These are phyloP conservation scores for Scortum barcoo DNA, from an alignment of 2,113 vertebrate species.

Conservation along the genomic window DNA sequence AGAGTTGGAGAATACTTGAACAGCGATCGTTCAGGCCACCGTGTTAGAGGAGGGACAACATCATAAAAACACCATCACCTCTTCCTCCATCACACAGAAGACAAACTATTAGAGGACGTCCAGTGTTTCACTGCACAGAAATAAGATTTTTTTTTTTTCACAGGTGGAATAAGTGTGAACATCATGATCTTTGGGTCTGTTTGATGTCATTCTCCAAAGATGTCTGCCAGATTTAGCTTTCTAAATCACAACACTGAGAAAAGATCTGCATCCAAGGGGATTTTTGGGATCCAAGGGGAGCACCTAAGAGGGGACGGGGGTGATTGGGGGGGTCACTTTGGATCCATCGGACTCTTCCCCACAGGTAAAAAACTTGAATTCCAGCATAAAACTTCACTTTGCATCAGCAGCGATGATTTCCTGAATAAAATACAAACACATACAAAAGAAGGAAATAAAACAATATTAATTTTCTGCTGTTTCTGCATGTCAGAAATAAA, in stretches of 20 bases:
- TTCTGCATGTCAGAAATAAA: background rate
- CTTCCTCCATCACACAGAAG: background rate
- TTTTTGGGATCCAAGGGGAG: no score
- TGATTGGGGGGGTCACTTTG: no score
- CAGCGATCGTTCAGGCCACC: background rate
- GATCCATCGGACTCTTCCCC: conserved; percentile 8
- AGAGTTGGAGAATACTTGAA: background rate
- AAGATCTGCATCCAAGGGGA: background rate
- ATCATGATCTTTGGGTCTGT: background rate
- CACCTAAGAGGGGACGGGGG: no score
- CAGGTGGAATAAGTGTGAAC: background rate
- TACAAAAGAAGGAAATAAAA: background rate
- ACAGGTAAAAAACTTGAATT: background rate
- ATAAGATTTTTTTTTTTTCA: background rate
- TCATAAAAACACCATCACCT: no score
- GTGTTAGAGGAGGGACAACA: background rate
- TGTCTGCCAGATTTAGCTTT: background rate
- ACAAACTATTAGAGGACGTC: background rate
- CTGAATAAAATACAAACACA: conserved; percentile 31
- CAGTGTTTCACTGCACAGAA: background rate
- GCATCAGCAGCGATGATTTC: conserved; percentile 40
- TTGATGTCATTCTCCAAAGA: background rate
- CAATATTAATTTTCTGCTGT: background rate
- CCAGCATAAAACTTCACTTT: conserved; percentile 40
- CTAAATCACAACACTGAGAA: background rate